Percentiles rank a stretch among this genome's conserved stretches.
phyloP scores from a whole-genome alignment of 2,888 invertebrate genomes.

The Piscicola geometra region DNA sequence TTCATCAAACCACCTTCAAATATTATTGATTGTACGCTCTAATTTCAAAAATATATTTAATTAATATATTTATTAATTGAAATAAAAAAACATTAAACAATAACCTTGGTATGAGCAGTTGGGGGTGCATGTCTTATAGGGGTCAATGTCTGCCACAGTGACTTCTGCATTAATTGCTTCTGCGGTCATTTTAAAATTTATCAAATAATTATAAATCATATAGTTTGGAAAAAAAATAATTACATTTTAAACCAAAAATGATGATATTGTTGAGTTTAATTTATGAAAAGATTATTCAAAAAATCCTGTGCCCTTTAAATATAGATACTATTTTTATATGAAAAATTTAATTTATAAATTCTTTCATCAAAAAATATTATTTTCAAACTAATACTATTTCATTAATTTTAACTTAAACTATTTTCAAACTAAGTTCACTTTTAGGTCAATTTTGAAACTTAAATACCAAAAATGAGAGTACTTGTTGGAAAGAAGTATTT shows the following conservation, averaged over 20 bases:
- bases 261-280: not conserved
- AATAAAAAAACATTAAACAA: not conserved
- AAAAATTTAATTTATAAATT: too few relatives aligned
- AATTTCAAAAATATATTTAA: not conserved
- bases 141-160: not conserved
- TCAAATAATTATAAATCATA: not conserved
- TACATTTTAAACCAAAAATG: not conserved
- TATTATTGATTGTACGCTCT: not conserved
- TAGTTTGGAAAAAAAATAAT: not conserved
- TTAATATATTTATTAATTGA: not conserved
- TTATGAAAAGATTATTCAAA: slow-evolving; percentile 5
- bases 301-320: not conserved
- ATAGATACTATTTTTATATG: too few relatives aligned
- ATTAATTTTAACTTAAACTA: too few relatives aligned
- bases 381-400: too few relatives aligned
- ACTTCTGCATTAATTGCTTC: not conserved
- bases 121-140: not conserved
- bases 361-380: too few relatives aligned
- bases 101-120: slow-evolving; percentile 6
- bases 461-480: not conserved
- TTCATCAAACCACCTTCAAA: slow-evolving; percentile 23
- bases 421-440: not conserved
- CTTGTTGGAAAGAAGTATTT: not conserved
- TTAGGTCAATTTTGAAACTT: not conserved
- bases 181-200: not conserved